These are phyloP conservation scores for Electrophaes corylata DNA, from an alignment of 2,888 invertebrate species.

Conservation along the genomic window DNA sequence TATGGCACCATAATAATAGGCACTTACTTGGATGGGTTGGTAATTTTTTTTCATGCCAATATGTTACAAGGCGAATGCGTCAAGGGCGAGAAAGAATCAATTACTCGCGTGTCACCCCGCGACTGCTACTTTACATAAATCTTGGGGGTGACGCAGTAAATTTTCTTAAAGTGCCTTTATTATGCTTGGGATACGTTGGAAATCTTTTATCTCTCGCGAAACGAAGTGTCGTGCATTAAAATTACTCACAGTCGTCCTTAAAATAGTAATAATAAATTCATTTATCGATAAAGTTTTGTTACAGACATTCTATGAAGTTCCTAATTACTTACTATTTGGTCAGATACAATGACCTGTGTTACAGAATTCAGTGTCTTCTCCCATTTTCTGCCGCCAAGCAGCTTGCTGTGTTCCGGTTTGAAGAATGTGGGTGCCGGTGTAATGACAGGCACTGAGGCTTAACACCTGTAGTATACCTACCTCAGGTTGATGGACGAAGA, in stretches of 20 bases:
- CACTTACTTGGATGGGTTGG: not conserved
- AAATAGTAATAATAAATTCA: slow-evolving; percentile 3
- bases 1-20: not conserved
- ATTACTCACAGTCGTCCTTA: slow-evolving; percentile 33
- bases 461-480: no score
- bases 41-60: slow-evolving; percentile 7
- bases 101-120: slow-evolving; percentile 54
- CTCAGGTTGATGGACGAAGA: no score
- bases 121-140: slow-evolving; percentile 51
- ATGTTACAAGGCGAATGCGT: slow-evolving; percentile 11
- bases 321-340: not conserved
- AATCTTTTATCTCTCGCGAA: slow-evolving; percentile 38
- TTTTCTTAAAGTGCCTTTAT: slow-evolving; percentile 40
- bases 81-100: slow-evolving; percentile 51
- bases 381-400: no score
- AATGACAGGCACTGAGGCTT: no score
- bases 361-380: no score
- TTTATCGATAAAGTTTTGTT: no score
- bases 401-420: no score
- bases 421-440: no score
- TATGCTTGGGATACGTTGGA: slow-evolving; percentile 35
- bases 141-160: slow-evolving; percentile 38
- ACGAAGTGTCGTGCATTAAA: slow-evolving; percentile 49
- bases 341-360: no score
- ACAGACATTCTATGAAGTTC: no score